Evolutionary conservation across 2,113 vertebrate genomes (phyloP), one percentile per base, ranked within the genome.

Genomic region (Condylura cristata): DNA sequence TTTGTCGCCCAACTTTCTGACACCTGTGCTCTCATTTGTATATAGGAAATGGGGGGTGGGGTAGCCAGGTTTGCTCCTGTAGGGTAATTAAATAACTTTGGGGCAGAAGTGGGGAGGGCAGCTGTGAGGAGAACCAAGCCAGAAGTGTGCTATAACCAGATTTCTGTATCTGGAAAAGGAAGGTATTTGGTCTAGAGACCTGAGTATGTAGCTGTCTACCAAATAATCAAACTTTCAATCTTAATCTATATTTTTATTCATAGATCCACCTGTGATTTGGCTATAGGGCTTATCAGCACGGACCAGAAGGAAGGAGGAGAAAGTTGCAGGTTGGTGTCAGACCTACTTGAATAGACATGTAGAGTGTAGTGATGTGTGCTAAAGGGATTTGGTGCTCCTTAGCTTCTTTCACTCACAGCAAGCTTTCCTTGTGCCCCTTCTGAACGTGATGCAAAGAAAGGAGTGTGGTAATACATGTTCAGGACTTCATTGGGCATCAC

Each of bases 241-340:
- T 20, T 12, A 39, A 39, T 1, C 9, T 85, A 8, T 93, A 28
- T 76, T 90, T 94, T 93, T 95, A 61, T 85, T 41, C 12, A 5
- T 75, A 95, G 61, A 58, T 95, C 37, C 90, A 37, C 85, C 56
- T 92, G 10, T 85, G 32, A 17, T 20, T 92, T 53, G 32, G 1
- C 86, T 80, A 3, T 71, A 58, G 32, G 13, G 16, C 32, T 88
- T 89, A 41, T 60, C 22, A 56, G 75, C 18, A 76, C 65, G 91
- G 37, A 32, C 95, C 79, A 66, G 26, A 85, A 80, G 24, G 20
- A 93, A 76, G 66, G 32, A 90, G 68, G 7, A 90, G 39, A 70
- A 89, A 66, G 61, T 65, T 91, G 26, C 68, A 95, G 76, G 61
- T 88, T 74, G 78, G 74, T 93, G 4, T 88, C 34, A 90, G 32